phyloP scores from a whole-genome alignment of 2,797 vertebrate genomes.

The Malurus leucopterus region DNA sequence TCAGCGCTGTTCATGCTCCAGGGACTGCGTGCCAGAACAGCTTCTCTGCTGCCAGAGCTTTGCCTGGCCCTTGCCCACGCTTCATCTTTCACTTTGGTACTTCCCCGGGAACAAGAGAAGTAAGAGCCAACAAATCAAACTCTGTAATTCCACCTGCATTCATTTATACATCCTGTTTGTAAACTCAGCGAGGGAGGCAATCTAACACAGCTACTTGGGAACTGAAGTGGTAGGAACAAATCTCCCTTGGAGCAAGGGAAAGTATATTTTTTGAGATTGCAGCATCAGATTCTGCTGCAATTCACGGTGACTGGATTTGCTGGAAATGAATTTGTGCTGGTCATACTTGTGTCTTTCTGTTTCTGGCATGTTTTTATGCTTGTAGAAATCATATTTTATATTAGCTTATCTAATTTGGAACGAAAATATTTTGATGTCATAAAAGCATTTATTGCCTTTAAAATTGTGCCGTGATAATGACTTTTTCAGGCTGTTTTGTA shows the following conservation, averaged over 20 bases:
- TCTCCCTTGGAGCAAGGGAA: background rate
- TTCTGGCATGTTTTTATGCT: background rate
- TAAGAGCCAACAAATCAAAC: background rate
- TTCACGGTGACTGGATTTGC: background rate
- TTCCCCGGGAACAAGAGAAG: background rate
- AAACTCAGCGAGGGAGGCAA: background rate
- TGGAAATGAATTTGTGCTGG: background rate
- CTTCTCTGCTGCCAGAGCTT: background rate
- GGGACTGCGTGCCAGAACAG: background rate
- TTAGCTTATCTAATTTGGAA: background rate
- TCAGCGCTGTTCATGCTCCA: background rate
- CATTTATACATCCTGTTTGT: background rate
- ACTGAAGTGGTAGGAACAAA: background rate
- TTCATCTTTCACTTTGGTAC: fast-evolving
- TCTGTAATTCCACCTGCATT: background rate
- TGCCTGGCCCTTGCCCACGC: fast-evolving
- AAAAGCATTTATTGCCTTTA: background rate
- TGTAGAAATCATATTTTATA: background rate
- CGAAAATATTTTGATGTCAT: background rate
- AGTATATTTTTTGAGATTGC: background rate
- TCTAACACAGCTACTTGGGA: background rate
- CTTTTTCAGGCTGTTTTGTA: background rate
- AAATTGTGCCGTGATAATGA: background rate
- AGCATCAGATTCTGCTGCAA: background rate
- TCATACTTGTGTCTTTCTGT: background rate